Conservation (phyloP, 1,140 invertebrate genomes). For the Drosophila burlai region DNA sequence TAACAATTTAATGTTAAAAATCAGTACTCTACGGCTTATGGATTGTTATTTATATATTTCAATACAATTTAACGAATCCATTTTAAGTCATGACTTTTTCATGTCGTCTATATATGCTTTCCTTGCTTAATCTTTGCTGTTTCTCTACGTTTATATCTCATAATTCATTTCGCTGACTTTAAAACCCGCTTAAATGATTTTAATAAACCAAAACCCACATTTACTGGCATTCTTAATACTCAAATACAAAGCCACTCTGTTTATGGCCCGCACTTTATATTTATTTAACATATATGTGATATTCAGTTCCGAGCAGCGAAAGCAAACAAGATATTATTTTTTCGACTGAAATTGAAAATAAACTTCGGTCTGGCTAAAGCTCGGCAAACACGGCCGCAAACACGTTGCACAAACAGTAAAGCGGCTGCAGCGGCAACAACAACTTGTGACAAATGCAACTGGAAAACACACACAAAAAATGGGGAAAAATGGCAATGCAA, state of each 20-base stretch:
- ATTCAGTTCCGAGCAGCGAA: constrained; percentile 27
- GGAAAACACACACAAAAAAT: constrained; percentile 35
- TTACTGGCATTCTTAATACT: constrained; percentile 6
- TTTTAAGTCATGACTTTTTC: too few relatives aligned
- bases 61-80: too few relatives aligned
- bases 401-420: constrained; percentile 78
- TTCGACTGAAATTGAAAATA: constrained; percentile 33
- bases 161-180: neutral
- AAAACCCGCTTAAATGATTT: neutral
- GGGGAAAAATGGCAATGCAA: constrained; percentile 39
- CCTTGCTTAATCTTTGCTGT: neutral
- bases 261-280: constrained; percentile 1
- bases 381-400: constrained; percentile 73
- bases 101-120: neutral
- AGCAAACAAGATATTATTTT: constrained; percentile 44
- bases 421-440: constrained; percentile 34
- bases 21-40: neutral
- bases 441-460: constrained; percentile 64
- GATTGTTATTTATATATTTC: neutral
- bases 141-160: neutral
- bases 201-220: constrained; percentile 4
- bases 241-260: neutral
- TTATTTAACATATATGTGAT: constrained; percentile 33
- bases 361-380: constrained; percentile 50
- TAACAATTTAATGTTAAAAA: too few relatives aligned